These are phyloP conservation scores for Hippocampus mohnikei DNA, from an alignment of 2,113 vertebrate species.

Conservation along the genomic window DNA sequence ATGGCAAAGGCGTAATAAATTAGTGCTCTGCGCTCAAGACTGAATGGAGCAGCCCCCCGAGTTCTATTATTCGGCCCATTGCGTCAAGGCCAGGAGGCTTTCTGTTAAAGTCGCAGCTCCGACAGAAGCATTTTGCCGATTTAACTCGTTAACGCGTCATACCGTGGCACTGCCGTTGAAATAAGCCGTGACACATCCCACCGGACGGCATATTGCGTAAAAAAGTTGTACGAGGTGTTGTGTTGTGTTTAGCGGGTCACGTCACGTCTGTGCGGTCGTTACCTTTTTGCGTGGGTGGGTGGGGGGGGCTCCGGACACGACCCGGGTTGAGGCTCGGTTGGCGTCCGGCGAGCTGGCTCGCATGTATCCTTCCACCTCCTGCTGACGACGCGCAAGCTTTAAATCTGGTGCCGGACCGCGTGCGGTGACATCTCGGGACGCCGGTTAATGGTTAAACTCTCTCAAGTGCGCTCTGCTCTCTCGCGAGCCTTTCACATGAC, in stretches of 20 bases:
- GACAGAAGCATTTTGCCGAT: conserved; percentile 17
- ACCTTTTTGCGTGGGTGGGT: conserved; percentile 29
- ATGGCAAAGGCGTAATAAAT: conserved; percentile 77
- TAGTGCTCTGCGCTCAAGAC: conserved; percentile 66
- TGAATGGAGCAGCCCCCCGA: conserved; percentile 61
- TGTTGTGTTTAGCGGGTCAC: not conserved
- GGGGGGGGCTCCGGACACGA: not conserved
- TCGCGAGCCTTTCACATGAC: conserved; percentile 15
- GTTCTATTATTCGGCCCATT: conserved; percentile 50
- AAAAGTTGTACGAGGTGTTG: conserved; percentile 2
- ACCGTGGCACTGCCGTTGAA: not conserved
- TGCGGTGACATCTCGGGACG: conserved; percentile 28
- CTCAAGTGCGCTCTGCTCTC: conserved; percentile 28
- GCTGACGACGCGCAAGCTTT: conserved; percentile 53
- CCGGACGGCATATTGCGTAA: not conserved
- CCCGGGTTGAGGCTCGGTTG: conserved; percentile 4
- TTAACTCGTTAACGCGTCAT: conserved; percentile 7
- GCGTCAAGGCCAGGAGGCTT: conserved; percentile 32
- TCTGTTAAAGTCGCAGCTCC: conserved; percentile 36
- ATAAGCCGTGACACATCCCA: conserved; percentile 12
- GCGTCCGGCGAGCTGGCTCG: conserved; percentile 1
- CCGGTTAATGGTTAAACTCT: conserved; percentile 68
- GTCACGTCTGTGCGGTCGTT: conserved; percentile 9
- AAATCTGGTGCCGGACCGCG: conserved; percentile 54
- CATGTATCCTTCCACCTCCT: conserved; percentile 17